Evolutionary conservation across 2,797 vertebrate genomes (phyloP).

Genomic region (Diplodus puntazzo): DNA sequence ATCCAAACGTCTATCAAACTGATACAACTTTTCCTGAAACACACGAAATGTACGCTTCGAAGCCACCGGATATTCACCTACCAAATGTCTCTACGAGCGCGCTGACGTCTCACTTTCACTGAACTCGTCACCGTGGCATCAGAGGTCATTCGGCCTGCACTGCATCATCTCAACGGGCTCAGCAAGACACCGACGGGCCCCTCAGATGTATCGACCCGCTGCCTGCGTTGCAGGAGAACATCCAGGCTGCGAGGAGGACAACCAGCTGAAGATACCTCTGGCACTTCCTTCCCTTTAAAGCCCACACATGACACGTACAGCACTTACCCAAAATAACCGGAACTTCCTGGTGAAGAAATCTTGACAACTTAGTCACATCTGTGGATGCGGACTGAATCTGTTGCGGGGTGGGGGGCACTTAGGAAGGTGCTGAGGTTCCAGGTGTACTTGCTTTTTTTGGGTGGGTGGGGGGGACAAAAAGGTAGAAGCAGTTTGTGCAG

Average conservation of each 20-base stretch:
- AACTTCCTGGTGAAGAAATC: conserved; percentile 73
- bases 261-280: neutral
- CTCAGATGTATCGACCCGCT: neutral
- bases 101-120: conserved; percentile 26
- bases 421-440: conserved; percentile 66
- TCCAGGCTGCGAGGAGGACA: conserved; percentile 11
- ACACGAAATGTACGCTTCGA: neutral
- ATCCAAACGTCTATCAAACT: neutral
- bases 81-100: neutral
- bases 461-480: conserved; percentile 34
- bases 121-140: conserved; percentile 10
- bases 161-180: conserved; percentile 27
- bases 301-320: conserved; percentile 14
- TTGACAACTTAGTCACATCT: conserved; percentile 72
- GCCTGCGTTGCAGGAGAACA: conserved; percentile 17
- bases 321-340: conserved; percentile 78
- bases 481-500: conserved; percentile 76
- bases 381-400: conserved; percentile 58
- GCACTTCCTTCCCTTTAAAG: neutral
- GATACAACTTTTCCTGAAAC: neutral
- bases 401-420: conserved; percentile 67
- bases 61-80: no score
- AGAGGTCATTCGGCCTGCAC: conserved; percentile 16
- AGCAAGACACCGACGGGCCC: neutral
- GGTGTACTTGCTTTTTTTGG: conserved; percentile 53